Evolutionary conservation across 2,888 invertebrate species (phyloP), one percentile per base, ranked within the genome.

Genomic region (Hypena proboscidalis): DNA sequence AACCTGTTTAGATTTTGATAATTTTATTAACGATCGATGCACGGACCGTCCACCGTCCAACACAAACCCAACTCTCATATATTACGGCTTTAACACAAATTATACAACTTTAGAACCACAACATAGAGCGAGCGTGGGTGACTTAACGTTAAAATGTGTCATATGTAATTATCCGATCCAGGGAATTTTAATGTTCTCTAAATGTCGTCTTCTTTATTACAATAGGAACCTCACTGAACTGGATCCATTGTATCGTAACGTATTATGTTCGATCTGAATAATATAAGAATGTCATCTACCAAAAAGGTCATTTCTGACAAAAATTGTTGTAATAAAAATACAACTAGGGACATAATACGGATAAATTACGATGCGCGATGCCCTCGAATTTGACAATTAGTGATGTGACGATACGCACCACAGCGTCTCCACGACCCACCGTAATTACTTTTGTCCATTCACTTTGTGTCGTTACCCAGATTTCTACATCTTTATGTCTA

Each of bases 1-100:
- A 90, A 90, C 90, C 89, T 78, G 90, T 90, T 90, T 89, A 80
- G 87, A 85, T 88, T 89, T 90, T 90, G 90, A 90, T 90, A 88
- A 90, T 90, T 90, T 90, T 90, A 90, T 89, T 90, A 90, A 90
- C 86, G 87, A 85, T 81, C 87, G 77, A 85, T 81, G 83, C 80
- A 84, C 74, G 85, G 82, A 80, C 78, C 84, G 74, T 74, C 75
- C 80, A 80, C 78, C 84, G 74, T 74, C 75, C 80, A 77, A 74
- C 76, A 77, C 80, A 80, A 84, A 85, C 78, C 79, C 79, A 83
- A 85, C 76, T 83, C 83, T 83, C 90, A 89, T 90, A 90, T 90
- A 89, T 90, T 90, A 90, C 80, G 57, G 89, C 86, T 85, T 90
- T 90, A 90, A 87, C 90, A 90, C 90, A 90, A 90, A 89, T 90